These are phyloP conservation scores for Numida meleagris DNA, from an alignment of 2,113 vertebrate genomes.

Conservation along the genomic window DNA sequence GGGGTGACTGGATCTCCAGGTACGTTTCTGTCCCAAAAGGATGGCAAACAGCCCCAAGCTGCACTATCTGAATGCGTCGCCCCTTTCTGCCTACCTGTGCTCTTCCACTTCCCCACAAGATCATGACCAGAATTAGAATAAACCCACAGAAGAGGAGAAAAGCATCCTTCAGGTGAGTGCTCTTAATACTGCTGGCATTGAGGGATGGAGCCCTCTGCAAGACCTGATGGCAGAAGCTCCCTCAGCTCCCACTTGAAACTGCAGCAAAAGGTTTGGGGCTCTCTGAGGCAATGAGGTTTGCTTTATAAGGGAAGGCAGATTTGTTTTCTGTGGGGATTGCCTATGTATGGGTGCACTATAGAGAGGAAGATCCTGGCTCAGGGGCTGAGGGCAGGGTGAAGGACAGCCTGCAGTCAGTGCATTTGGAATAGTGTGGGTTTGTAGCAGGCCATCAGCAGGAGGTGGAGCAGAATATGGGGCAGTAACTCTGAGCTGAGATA, in stretches of 20 bases:
- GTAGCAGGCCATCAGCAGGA: background rate
- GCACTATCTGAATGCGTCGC: background rate
- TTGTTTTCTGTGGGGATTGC: background rate
- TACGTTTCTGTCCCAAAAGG: background rate
- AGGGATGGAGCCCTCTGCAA: background rate
- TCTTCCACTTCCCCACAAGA: background rate
- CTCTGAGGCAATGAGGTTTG: background rate
- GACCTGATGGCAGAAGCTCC: background rate
- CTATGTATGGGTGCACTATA: rapidly evolving
- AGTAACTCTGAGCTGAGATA: background rate
- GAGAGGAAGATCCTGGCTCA: background rate
- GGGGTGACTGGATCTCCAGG: background rate
- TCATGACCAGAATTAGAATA: background rate
- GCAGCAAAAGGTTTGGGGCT: background rate
- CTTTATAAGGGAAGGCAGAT: background rate
- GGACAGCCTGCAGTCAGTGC: background rate
- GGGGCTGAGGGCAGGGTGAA: background rate
- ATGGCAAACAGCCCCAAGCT: background rate
- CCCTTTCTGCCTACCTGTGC: rapidly evolving
- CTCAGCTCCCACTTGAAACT: background rate
- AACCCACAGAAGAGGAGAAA: background rate
- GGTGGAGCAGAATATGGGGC: background rate
- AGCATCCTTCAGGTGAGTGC: background rate
- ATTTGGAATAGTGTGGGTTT: rapidly evolving
- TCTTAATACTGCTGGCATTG: rapidly evolving